Evolutionary conservation across 2,113 vertebrate species (phyloP), one percentile per base, ranked within the genome.

Genomic region (Neodon shergylaensis): DNA sequence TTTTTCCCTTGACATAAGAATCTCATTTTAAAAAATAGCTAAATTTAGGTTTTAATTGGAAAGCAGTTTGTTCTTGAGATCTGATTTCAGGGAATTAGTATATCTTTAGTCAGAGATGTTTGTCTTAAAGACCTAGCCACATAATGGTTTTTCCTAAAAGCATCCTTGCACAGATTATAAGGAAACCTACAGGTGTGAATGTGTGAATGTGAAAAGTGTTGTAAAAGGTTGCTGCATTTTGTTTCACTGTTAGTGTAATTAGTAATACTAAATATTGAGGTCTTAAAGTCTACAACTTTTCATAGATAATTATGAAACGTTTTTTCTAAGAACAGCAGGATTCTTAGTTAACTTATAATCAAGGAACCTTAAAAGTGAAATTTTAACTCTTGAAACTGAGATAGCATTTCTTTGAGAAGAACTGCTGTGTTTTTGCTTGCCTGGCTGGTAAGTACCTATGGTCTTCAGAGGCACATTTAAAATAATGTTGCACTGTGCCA

Each of bases 151-250:
- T 72, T 68, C 94, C 42, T 73, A 76, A 66, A 63, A 77, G n/a
- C 31, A 19, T 81, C 42, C 42, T 47, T 94, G 17, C 65, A 58
- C 61, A 61, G 86, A 54, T 3, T 83, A 52, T 47, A 22, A 49
- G 31, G 77, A 87, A 88, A 26, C 21, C 28, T 83, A 0, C 81
- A 10, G 47, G 14, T 92, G 47, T 89, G 86, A 65, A 7, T n/a
- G 49, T 92, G 42, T 31, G 94, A 84, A 58, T 92, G 42, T 31
- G 94, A 84, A 66, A 97, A 95, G 54, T 93, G n/a, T 90, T 93
- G 66, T 26, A 1, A 7, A 88, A 70, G 91, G 81, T 22, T 84
- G 42, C 63, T 54, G 19, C 39, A 33, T 8, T 42, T 84, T 52
- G 49, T 21, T 77, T 72, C 16, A 52, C 81, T 90, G 28, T 42